Conservation (phyloP, 2,888 invertebrate genomes). For the Eupeodes luniger region DNA sequence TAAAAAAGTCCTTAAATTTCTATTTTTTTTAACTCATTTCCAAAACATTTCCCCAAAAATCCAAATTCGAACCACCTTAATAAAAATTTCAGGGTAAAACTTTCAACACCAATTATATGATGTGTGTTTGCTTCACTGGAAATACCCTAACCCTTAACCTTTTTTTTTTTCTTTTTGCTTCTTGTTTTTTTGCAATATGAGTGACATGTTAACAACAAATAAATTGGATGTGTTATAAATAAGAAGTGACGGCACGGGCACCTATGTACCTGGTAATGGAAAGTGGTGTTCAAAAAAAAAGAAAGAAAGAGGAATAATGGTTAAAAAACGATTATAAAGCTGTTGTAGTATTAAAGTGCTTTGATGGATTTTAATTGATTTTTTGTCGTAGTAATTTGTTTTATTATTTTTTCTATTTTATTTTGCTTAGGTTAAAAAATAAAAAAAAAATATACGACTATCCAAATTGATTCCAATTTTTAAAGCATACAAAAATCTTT, state of each 20-base stretch:
- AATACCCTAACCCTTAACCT: neutral
- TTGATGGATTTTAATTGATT: conserved; percentile 21
- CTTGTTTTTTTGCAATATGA: conserved; percentile 26
- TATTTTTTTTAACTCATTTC: no score
- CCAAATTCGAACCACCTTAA: no score
- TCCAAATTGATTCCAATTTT: no score
- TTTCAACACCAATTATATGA: neutral
- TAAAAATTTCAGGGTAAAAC: neutral
- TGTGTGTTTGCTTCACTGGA: neutral
- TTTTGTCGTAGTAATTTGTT: neutral
- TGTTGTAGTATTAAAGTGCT: neutral
- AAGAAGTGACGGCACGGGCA: conserved; percentile 33
- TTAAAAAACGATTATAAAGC: neutral
- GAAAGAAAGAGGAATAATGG: neutral
- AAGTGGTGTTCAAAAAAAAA: neutral
- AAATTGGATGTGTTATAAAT: conserved; percentile 68
- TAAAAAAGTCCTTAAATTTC: no score
- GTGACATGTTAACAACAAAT: conserved; percentile 67
- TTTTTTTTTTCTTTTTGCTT: no score
- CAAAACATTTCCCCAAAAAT: no score
- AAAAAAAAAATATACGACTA: no score
- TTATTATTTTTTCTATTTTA: neutral
- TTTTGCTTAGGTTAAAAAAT: no score
- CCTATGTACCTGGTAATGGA: neutral
- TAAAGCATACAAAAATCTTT: no score